Percentiles rank a stretch among this genome's conserved stretches.
phyloP scores from a whole-genome alignment of 2,113 vertebrate species.

The Rhineura floridana region DNA sequence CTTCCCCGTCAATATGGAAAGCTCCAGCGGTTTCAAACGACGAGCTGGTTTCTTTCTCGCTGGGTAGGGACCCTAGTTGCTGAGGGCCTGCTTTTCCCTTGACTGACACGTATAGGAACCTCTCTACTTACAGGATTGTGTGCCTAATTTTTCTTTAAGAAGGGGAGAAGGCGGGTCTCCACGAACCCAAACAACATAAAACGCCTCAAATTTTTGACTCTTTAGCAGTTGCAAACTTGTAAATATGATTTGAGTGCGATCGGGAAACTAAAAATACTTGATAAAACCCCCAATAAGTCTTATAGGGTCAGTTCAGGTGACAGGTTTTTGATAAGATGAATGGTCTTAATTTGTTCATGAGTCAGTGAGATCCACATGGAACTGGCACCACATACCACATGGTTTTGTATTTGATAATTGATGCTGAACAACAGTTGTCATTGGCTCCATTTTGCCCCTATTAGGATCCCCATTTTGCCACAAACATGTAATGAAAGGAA shows the following conservation, averaged over 20 bases:
- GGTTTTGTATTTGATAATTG: neutral
- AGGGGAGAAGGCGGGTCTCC: neutral
- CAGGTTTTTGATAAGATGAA: too few relatives aligned
- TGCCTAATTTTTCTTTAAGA: neutral
- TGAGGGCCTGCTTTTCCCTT: too few relatives aligned
- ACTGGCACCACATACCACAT: neutral
- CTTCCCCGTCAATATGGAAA: neutral
- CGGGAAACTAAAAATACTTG: neutral
- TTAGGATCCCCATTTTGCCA: neutral
- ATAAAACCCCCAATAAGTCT: neutral
- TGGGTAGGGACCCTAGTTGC: neutral
- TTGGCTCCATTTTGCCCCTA: neutral
- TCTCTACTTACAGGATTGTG: neutral
- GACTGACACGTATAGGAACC: neutral
- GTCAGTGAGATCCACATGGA: too few relatives aligned
- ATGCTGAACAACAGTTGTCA: neutral
- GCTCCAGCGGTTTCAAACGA: fast-evolving
- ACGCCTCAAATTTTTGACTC: neutral
- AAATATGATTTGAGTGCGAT: neutral
- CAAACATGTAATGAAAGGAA: neutral
- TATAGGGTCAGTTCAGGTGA: neutral
- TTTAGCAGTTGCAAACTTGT: too few relatives aligned
- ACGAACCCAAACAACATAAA: neutral
- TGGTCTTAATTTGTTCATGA: too few relatives aligned
- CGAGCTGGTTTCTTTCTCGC: fast-evolving